A percentile compares a stretch with the other conserved stretches of the same genome.
These are phyloP conservation scores for Cepaea nemoralis DNA, from an alignment of 1,140 invertebrate genomes.

Conservation along the genomic window DNA sequence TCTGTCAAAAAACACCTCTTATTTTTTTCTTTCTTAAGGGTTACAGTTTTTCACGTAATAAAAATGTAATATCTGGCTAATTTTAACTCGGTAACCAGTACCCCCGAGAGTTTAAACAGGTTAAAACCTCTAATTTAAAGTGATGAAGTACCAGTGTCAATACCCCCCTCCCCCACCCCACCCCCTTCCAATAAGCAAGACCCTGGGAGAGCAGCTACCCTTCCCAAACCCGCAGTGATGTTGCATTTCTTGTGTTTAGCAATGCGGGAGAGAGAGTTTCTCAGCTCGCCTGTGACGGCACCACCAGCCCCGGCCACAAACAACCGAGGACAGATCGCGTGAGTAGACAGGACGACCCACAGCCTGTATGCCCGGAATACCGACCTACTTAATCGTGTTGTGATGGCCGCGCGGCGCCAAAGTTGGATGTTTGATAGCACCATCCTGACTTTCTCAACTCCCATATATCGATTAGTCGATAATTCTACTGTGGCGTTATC, in stretches of 20 bases:
- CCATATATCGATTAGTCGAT: neutral
- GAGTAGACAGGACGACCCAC: conserved; percentile 5
- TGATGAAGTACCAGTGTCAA: too few species aligned
- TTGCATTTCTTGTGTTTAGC: neutral
- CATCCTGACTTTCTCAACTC: neutral
- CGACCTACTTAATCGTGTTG: neutral
- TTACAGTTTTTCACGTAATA: too few species aligned
- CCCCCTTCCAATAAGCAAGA: too few species aligned
- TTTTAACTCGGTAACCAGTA: too few species aligned
- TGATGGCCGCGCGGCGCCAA: neutral
- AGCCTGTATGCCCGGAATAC: neutral
- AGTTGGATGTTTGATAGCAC: neutral
- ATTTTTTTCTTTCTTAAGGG: too few species aligned
- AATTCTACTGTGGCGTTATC: neutral
- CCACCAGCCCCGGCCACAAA: neutral
- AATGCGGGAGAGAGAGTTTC: neutral
- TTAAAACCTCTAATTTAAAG: too few species aligned
- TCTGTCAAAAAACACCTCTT: too few species aligned
- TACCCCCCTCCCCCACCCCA: too few species aligned
- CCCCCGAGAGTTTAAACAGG: too few species aligned
- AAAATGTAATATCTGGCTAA: too few species aligned
- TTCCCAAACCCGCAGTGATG: neutral
- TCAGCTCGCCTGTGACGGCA: neutral
- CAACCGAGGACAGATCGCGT: neutral
- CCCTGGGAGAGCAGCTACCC: neutral